Conservation (phyloP, 2,797 vertebrate species). For the Anguilla anguilla region DNA sequence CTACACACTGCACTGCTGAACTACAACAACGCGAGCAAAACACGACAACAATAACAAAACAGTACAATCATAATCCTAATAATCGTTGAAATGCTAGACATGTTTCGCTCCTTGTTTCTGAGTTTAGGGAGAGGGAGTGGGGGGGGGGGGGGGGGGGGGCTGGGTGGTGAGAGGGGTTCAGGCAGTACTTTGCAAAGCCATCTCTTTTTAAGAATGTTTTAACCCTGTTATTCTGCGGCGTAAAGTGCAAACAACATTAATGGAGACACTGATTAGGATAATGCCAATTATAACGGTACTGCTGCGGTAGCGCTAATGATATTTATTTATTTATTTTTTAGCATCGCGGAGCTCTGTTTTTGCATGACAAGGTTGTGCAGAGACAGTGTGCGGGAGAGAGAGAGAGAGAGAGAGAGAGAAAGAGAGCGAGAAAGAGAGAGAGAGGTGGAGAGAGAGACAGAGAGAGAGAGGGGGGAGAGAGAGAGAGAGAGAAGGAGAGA, state of each 20-base stretch:
- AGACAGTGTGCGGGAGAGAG: conserved; percentile 27
- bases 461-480: conserved; percentile 38
- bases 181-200: background rate
- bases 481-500: conserved; percentile 34
- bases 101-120: background rate
- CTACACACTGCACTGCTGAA: background rate
- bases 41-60: too few species aligned
- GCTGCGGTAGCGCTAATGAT: background rate
- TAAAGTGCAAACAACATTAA: background rate
- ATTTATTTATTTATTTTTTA: background rate
- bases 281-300: background rate
- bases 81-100: too few species aligned
- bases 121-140: background rate
- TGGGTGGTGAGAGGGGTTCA: background rate
- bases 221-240: background rate
- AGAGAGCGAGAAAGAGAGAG: background rate
- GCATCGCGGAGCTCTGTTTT: background rate
- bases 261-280: background rate
- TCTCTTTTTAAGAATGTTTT: background rate
- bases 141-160: too few species aligned
- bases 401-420: conserved; percentile 34
- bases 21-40: background rate
- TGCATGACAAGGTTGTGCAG: background rate
- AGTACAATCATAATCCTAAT: too few species aligned
- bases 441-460: conserved; percentile 43